These are phyloP conservation scores for Myotis planiceps DNA, from an alignment of 2,797 vertebrate genomes.

Conservation along the genomic window DNA sequence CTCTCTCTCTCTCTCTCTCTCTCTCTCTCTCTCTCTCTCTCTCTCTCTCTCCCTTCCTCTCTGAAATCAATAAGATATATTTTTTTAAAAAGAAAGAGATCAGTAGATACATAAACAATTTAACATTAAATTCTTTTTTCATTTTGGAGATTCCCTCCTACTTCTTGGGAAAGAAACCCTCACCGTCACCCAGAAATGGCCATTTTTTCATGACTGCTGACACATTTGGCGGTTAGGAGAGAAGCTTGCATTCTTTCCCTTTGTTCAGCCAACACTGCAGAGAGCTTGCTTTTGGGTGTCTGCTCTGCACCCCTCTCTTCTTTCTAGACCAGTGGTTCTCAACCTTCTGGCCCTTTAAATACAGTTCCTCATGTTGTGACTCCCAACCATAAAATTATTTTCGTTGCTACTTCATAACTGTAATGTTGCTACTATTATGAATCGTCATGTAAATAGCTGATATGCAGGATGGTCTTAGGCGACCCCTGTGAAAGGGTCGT, in stretches of 20 bases:
- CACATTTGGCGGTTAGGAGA: background rate
- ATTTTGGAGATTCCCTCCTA: slow-evolving; percentile 12
- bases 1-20: too few relatives aligned
- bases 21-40: too few relatives aligned
- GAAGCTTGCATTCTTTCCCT: background rate
- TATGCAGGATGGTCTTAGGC: too few relatives aligned
- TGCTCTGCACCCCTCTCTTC: background rate
- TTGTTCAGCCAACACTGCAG: background rate
- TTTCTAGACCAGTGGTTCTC: background rate
- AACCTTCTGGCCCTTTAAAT: too few relatives aligned
- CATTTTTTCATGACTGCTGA: background rate
- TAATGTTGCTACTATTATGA: too few relatives aligned
- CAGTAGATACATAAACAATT: background rate
- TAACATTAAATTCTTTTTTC: background rate
- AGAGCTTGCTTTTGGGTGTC: background rate
- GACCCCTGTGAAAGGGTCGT: too few relatives aligned
- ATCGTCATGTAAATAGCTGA: too few relatives aligned
- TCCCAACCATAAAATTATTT: too few relatives aligned
- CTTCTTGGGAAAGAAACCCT: slow-evolving; percentile 5
- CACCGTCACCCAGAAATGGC: background rate
- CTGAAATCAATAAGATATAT: too few relatives aligned
- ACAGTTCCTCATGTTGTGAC: too few relatives aligned
- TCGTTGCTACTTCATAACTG: too few relatives aligned
- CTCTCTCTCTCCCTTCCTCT: too few relatives aligned
- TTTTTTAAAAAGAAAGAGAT: background rate